Evolutionary conservation across 1,140 invertebrate species (phyloP).

Genomic region (Bilobella aurantiaca): DNA sequence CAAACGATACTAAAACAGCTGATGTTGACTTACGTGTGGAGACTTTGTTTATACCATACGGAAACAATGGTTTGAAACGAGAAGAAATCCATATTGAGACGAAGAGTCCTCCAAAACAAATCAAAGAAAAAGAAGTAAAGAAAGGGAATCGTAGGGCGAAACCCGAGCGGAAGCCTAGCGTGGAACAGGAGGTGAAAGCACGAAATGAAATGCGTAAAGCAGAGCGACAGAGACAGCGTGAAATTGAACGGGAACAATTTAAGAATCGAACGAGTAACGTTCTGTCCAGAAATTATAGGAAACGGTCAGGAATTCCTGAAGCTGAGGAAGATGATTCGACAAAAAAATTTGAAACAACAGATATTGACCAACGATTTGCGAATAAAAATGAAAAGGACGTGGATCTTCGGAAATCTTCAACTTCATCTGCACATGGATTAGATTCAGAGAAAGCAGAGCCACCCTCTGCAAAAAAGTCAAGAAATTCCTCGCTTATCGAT

Average conservation of each 20-base stretch:
- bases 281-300: constrained; percentile 23
- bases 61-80: too few species aligned
- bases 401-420: constrained; percentile 23
- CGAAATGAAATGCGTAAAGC: background rate
- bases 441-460: background rate
- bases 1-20: too few species aligned
- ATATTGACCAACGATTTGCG: constrained; percentile 28
- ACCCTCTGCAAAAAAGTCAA: constrained; percentile 21
- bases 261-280: constrained; percentile 16
- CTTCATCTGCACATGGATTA: background rate
- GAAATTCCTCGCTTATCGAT: constrained; percentile 19
- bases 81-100: too few species aligned
- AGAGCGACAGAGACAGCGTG: background rate
- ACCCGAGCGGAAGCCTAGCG: background rate
- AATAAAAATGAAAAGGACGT: constrained; percentile 12
- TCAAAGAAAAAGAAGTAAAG: too few species aligned
- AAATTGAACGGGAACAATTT: constrained; percentile 8
- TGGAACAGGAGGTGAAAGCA: constrained; percentile 2
- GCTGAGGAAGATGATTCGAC: constrained; percentile 14
- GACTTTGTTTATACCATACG: too few species aligned
- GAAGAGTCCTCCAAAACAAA: too few species aligned
- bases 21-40: too few species aligned
- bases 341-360: background rate
- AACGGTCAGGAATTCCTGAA: background rate
- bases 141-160: too few species aligned